Conservation (phyloP, 2,888 invertebrate species). For the Ormyrus pomaceus region DNA sequence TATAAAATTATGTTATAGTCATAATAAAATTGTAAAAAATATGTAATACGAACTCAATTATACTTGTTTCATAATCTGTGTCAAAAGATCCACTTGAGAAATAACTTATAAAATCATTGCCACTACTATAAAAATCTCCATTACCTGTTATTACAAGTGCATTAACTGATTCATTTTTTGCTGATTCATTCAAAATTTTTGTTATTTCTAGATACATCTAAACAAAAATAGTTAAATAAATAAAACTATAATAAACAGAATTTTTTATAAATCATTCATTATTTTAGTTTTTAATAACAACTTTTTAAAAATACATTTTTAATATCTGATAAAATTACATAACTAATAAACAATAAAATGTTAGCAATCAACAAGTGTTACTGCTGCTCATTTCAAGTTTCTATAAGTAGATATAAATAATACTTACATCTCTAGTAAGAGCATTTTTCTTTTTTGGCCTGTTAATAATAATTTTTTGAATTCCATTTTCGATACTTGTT, state of each 20-base stretch:
- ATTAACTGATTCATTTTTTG: slow-evolving; percentile 81
- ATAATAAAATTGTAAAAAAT: slow-evolving; percentile 9
- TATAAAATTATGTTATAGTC: slow-evolving; percentile 35
- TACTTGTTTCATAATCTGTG: neutral
- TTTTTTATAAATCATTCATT: too few relatives aligned
- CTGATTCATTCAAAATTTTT: slow-evolving; percentile 82
- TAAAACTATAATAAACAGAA: neutral
- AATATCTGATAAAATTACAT: too few relatives aligned
- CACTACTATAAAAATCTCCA: slow-evolving; percentile 90
- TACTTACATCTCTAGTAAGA: slow-evolving; percentile 75
- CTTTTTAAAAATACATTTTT: too few relatives aligned
- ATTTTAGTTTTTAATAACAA: too few relatives aligned
- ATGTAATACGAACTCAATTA: slow-evolving; percentile 34
- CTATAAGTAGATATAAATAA: neutral
- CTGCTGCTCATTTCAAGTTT: neutral
- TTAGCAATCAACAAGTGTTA: neutral
- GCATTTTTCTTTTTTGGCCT: slow-evolving; percentile 90
- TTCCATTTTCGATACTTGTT: slow-evolving; percentile 70
- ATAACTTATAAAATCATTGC: slow-evolving; percentile 82
- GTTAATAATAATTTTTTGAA: slow-evolving; percentile 82
- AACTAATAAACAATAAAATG: neutral
- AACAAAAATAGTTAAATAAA: slow-evolving; percentile 21
- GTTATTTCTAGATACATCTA: slow-evolving; percentile 83
- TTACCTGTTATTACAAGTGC: slow-evolving; percentile 87
- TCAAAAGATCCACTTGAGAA: neutral